Percentiles rank a stretch among this genome's conserved stretches.
Evolutionary conservation across 2,113 vertebrate genomes (phyloP).

Genomic region (Labrus mixtus): DNA sequence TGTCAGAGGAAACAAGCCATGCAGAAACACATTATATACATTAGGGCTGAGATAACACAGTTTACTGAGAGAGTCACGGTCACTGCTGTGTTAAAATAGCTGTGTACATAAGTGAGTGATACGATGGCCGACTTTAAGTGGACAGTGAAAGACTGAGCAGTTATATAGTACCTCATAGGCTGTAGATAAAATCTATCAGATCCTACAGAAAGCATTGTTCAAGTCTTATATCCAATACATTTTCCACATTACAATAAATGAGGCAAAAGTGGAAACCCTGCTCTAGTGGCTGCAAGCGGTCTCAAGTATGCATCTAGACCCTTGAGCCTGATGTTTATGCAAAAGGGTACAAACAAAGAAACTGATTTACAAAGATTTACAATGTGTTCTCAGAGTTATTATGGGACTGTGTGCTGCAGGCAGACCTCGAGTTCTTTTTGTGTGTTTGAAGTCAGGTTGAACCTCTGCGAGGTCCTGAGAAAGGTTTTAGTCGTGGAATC

Average conservation of each 20-base stretch:
- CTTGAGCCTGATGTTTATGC: constrained; percentile 1
- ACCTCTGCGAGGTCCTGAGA: not conserved
- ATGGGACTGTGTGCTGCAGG: not conserved
- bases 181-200: not conserved
- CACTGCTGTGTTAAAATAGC: constrained; percentile 38
- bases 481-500: not conserved
- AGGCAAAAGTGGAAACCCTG: not conserved
- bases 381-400: not conserved
- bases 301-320: constrained; percentile 1
- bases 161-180: constrained; percentile 6
- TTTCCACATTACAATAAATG: constrained; percentile 8
- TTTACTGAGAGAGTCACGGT: constrained; percentile 28
- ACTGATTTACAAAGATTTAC: too few relatives aligned
- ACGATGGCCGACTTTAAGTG: not conserved
- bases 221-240: not conserved
- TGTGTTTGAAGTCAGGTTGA: constrained; percentile 12
- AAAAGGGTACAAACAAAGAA: too few relatives aligned
- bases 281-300: not conserved
- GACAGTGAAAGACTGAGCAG: constrained; percentile 26
- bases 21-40: constrained; percentile 42
- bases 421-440: not conserved
- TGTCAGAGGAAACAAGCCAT: constrained; percentile 36
- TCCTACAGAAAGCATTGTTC: not conserved
- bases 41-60: constrained; percentile 14
- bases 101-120: constrained; percentile 10